A percentile compares a stretch with the other conserved stretches of the same genome.
These are phyloP conservation scores for Drosophila arizonae DNA, from an alignment of 1,140 invertebrate species.

Conservation along the genomic window DNA sequence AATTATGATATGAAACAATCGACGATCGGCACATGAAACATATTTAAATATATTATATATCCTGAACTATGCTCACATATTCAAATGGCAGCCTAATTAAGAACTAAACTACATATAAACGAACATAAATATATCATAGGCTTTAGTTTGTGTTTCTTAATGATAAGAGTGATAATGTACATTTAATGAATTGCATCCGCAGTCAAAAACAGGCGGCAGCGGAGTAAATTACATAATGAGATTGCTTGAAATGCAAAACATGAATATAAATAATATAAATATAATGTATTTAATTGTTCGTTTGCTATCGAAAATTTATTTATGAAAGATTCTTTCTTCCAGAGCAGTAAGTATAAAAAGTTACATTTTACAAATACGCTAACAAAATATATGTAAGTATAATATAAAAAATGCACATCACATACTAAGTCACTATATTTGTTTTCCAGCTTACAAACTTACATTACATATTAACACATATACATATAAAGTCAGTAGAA, in stretches of 20 bases:
- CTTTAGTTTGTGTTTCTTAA: slow-evolving; percentile 75
- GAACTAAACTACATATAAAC: slow-evolving; percentile 45
- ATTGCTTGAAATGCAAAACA: slow-evolving; percentile 56
- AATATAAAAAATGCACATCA: too few relatives aligned
- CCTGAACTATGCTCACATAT: slow-evolving; percentile 33
- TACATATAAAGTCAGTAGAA: too few relatives aligned
- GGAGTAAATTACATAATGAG: slow-evolving; percentile 52
- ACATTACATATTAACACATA: too few relatives aligned
- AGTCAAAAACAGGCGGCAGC: slow-evolving; percentile 35
- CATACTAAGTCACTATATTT: too few relatives aligned
- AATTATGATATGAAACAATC: slow-evolving; percentile 14
- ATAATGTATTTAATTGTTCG: not conserved
- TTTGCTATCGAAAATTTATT: not conserved
- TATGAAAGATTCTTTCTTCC: not conserved
- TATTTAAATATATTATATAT: slow-evolving; percentile 39
- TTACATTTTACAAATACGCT: too few relatives aligned
- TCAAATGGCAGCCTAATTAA: slow-evolving; percentile 48
- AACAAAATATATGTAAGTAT: too few relatives aligned
- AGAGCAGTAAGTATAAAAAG: slow-evolving; percentile 2
- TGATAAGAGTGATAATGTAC: slow-evolving; percentile 75
- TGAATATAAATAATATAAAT: slow-evolving; percentile 23
- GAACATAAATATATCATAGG: slow-evolving; percentile 73
- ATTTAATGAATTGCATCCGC: slow-evolving; percentile 57
- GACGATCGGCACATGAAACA: slow-evolving; percentile 26
- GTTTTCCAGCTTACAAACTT: too few relatives aligned